phyloP scores from a whole-genome alignment of 2,797 vertebrate species.

The Acrocephalus scirpaceus region DNA sequence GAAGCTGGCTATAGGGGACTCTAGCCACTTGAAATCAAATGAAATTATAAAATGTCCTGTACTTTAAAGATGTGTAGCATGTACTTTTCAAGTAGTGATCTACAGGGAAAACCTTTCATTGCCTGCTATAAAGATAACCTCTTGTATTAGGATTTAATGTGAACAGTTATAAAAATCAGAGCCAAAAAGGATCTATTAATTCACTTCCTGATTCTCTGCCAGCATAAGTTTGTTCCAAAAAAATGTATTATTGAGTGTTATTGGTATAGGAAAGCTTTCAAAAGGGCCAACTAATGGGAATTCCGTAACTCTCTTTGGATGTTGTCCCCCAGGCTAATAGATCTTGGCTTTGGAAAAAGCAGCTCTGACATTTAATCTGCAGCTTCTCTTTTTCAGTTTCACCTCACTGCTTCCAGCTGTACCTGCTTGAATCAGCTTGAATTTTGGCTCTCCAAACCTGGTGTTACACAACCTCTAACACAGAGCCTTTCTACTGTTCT shows the following conservation, averaged over 20 bases:
- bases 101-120: slow-evolving; percentile 42
- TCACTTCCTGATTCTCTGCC: slow-evolving; percentile 48
- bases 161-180: slow-evolving; percentile 49
- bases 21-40: slow-evolving; percentile 27
- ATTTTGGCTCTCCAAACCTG: not conserved
- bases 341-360: slow-evolving; percentile 33
- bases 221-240: slow-evolving; percentile 26
- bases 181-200: slow-evolving; percentile 55
- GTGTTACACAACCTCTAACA: not conserved
- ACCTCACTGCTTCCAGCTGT: slow-evolving; percentile 20
- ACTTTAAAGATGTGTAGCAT: not conserved
- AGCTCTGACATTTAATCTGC: slow-evolving; percentile 40
- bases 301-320: slow-evolving; percentile 38
- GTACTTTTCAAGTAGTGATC: slow-evolving; percentile 38
- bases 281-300: slow-evolving; percentile 19
- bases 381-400: slow-evolving; percentile 14
- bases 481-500: not conserved
- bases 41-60: slow-evolving; percentile 24
- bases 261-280: slow-evolving; percentile 41
- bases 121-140: slow-evolving; percentile 56
- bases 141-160: slow-evolving; percentile 20
- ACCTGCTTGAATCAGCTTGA: slow-evolving; percentile 43
- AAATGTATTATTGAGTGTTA: slow-evolving; percentile 36
- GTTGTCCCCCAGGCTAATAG: not conserved
- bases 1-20: slow-evolving; percentile 6